Evolutionary conservation across 2,888 invertebrate species (phyloP).

Genomic region (Aplocera efformata): DNA sequence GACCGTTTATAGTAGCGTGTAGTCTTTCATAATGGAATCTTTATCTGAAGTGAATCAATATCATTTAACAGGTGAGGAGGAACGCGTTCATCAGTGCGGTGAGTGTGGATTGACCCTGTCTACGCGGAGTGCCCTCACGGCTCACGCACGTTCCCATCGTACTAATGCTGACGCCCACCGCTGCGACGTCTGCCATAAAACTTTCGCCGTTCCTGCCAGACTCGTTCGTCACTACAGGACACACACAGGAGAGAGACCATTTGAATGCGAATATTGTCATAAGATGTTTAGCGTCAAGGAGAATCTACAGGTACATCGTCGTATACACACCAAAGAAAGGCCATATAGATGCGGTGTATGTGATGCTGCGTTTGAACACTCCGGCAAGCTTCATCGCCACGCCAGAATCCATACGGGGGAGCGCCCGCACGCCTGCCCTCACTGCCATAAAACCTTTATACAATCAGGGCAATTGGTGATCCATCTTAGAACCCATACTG

Average conservation of each 20-base stretch:
- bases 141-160: conserved; percentile 80
- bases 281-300: conserved; percentile 96
- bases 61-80: conserved; percentile 76
- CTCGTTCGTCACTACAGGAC: conserved; percentile 92
- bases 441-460: conserved; percentile 94
- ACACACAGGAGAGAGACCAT: conserved; percentile 94
- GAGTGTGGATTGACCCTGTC: conserved; percentile 88
- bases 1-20: conserved; percentile 30
- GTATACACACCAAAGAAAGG: conserved; percentile 95
- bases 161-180: conserved; percentile 86
- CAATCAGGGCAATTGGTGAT: conserved; percentile 95
- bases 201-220: conserved; percentile 94
- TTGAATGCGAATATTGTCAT: conserved; percentile 94
- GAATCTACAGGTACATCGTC: conserved; percentile 92
- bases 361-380: conserved; percentile 93
- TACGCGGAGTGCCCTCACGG: conserved; percentile 87
- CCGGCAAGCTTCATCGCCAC: conserved; percentile 93
- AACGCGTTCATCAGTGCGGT: conserved; percentile 80
- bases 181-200: conserved; percentile 94
- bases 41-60: conserved; percentile 46
- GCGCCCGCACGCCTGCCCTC: conserved; percentile 92
- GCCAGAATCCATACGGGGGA: conserved; percentile 95
- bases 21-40: conserved; percentile 42
- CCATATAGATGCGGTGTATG: conserved; percentile 95
- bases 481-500: conserved; percentile 94